phyloP scores from a whole-genome alignment of 1,140 invertebrate genomes.

The Drosophila kurseongensis region DNA sequence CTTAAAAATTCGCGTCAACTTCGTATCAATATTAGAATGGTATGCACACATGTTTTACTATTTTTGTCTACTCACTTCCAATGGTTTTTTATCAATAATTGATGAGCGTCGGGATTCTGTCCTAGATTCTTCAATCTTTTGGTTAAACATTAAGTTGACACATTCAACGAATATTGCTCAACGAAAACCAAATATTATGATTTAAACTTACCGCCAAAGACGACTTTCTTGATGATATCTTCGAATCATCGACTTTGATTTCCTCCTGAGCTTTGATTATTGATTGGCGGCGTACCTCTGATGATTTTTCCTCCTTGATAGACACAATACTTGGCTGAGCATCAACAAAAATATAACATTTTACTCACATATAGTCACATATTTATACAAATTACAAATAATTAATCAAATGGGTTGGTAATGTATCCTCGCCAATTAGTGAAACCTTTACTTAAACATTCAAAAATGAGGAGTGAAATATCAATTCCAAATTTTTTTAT shows the following conservation, averaged over 20 bases:
- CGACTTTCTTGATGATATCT: conserved; percentile 60
- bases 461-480: too few relatives aligned
- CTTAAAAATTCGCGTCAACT: not conserved
- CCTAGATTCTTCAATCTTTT: conserved; percentile 86
- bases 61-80: conserved; percentile 85
- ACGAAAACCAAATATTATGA: not conserved
- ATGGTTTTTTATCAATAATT: conserved; percentile 86
- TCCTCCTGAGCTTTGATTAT: conserved; percentile 59
- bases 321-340: conserved; percentile 65
- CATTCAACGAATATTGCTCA: not conserved
- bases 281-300: conserved; percentile 67
- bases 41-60: not conserved
- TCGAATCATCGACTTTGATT: conserved; percentile 83
- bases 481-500: too few relatives aligned
- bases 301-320: conserved; percentile 60
- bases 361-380: not conserved
- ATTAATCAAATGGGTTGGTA: not conserved
- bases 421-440: too few relatives aligned
- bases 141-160: conserved; percentile 5
- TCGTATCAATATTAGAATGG: not conserved
- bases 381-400: not conserved
- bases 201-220: conserved; percentile 67
- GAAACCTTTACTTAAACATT: too few relatives aligned
- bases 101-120: conserved; percentile 88
- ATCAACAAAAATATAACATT: conserved; percentile 23